Evolutionary conservation across 2,797 vertebrate genomes (phyloP).

Genomic region (Channa striata): DNA sequence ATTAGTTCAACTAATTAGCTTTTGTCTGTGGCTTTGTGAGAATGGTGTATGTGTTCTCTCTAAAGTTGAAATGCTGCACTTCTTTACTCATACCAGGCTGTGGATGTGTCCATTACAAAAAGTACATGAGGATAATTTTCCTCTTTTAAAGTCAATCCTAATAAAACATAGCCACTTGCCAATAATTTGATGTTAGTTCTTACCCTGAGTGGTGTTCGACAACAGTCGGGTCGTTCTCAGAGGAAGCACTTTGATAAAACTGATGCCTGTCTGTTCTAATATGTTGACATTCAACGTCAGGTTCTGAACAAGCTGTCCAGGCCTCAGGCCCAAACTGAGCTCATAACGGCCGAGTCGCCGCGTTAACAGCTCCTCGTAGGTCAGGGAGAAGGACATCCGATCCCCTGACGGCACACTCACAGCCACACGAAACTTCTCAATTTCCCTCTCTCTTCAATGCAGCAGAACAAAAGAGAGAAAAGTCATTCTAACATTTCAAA

Average conservation of each 20-base stretch:
- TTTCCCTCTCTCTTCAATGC: slow-evolving; percentile 84
- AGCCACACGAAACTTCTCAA: slow-evolving; percentile 88
- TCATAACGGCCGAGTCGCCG: slow-evolving; percentile 86
- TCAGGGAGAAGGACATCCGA: slow-evolving; percentile 81
- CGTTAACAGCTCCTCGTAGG: slow-evolving; percentile 87
- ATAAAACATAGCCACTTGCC: too few species aligned
- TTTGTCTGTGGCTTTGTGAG: too few species aligned
- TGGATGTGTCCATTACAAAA: background rate
- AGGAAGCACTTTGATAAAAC: slow-evolving; percentile 83
- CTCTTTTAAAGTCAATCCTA: background rate
- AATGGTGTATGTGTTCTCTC: too few species aligned
- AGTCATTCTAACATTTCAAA: background rate
- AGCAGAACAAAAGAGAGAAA: background rate
- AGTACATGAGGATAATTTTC: background rate
- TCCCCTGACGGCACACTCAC: slow-evolving; percentile 84
- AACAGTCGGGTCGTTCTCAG: slow-evolving; percentile 82
- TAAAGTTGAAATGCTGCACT: too few species aligned
- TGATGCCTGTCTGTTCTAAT: slow-evolving; percentile 84
- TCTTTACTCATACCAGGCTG: background rate
- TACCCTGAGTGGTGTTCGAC: slow-evolving; percentile 81
- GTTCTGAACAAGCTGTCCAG: slow-evolving; percentile 84
- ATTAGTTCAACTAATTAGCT: too few species aligned
- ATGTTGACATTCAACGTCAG: slow-evolving; percentile 86
- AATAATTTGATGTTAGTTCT: background rate
- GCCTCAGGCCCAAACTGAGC: slow-evolving; percentile 84